Base-by-base conservation (phyloP, 2,888 invertebrate species). In the Petrolisthes manimaculis region DNA sequence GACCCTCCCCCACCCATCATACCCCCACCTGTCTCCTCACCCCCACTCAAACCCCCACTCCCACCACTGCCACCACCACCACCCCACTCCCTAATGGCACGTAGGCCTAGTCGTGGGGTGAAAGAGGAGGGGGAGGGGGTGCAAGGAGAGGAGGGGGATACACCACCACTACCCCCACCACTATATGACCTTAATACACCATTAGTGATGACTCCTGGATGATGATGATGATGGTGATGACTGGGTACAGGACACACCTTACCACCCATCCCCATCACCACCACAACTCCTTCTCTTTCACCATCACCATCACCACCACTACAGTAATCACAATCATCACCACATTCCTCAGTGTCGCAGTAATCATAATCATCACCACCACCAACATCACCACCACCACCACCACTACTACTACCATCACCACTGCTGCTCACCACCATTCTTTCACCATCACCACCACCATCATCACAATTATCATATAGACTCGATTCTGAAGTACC, bases 121-220 rank as follows among this genome's bases (percentile, higher is more conserved):
- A 18, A 18, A 18, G 9, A n/a, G 53, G 71, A 54, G 83, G 83
- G n/a, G n/a, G n/a, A n/a, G n/a, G n/a, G n/a, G n/a, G n/a, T n/a
- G n/a, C n/a, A n/a, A n/a, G n/a, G n/a, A n/a, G n/a, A n/a, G n/a
- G n/a, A n/a, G n/a, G n/a, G n/a, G n/a, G n/a, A n/a, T n/a, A n/a
- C n/a, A n/a, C n/a, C n/a, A n/a, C n/a, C 74, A 53, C n/a, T 74
- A 67, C 79, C 18, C 55, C 78, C 53, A 79, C 78, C 79, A 67
- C 79, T 87, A 67, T 79, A 77, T 18, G 86, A 84, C 87, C 84
- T 89, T 54, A 89, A 83, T 54, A 84, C 78, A 18, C 89, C 89
- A 71, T 89, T 89, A n/a, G 89, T 89, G 71, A 89, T 84, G 69
- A 89, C 87, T 12, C 89, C 84, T 12, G 87, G 84, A 61, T 89